A percentile compares a stretch with the other conserved stretches of the same genome.
Evolutionary conservation across 2,113 vertebrate genomes (phyloP).

Genomic region (Cinclus mexicanus): DNA sequence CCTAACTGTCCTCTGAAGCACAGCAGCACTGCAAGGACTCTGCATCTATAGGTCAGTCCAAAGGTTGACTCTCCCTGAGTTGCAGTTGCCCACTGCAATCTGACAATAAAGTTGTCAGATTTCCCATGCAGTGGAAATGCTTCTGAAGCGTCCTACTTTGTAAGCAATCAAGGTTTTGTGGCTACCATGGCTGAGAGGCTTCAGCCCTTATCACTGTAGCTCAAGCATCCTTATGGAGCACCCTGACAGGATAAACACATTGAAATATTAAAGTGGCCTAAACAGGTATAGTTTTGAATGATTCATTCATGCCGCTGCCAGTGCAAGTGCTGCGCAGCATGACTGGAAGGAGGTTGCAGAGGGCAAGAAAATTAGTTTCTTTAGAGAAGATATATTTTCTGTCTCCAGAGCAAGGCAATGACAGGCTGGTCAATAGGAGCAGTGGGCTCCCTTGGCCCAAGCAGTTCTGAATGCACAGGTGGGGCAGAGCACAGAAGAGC

Average conservation of each 20-base stretch:
- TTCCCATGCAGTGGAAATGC: neutral
- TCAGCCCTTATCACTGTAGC: neutral
- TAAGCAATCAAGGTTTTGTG: neutral
- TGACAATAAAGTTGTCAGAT: neutral
- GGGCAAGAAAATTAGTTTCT: neutral
- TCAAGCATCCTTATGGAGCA: neutral
- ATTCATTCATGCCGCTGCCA: neutral
- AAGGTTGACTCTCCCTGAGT: neutral
- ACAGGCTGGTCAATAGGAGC: neutral
- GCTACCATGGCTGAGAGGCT: neutral
- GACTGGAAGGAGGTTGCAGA: neutral
- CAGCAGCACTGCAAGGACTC: neutral
- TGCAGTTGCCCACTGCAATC: neutral
- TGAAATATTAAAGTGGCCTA: neutral
- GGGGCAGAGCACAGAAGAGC: neutral
- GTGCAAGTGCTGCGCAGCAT: neutral
- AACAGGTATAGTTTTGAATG: neutral
- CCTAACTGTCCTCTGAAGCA: neutral
- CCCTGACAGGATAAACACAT: neutral
- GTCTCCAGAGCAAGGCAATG: neutral
- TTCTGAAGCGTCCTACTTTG: neutral
- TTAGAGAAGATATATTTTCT: neutral
- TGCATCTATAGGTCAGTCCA: neutral
- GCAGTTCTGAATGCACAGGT: neutral
- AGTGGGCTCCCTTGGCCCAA: accelerated